Base-by-base conservation (phyloP, 2,797 vertebrate species). In the Chloroceryle amazona region DNA sequence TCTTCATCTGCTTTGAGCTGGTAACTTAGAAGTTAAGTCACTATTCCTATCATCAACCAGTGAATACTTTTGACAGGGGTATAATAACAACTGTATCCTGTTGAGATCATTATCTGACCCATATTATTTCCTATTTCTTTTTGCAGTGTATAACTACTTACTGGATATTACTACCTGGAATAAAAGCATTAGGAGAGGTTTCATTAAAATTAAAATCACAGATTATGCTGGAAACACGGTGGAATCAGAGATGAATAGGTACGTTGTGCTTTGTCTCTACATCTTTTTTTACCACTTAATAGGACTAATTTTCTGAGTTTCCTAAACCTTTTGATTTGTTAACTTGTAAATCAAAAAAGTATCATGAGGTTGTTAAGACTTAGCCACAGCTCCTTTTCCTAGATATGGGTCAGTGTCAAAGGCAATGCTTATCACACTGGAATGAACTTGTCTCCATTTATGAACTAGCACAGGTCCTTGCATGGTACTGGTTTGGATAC, bases 141-240 rank as follows among this genome's bases (percentile, higher is more conserved):
- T 89, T 96, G 25, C 90, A 98, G 98, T 97, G 70, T 98, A 98
- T 91, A 98, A 98, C 96, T 98, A 98, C 85, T 81, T 97, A 82
- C 42, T 98, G 93, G 97, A 98, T 85, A 95, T 98, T 68, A 93
- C 92, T 81, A 86, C 95, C 52, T 96, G 97, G 96, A 97, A 98
- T 89, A 94, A 96, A 90, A 95, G 26, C 57, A 92, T 74, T 54
- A 97, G 83, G 35, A 96, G 93, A 93, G 98, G 98, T 55, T 97
- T 96, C 79, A 96, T 98, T 81, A 97, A 89, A 61, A 92, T 98
- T 90, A 98, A 97, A 95, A 90, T 98, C 81, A 93, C 94, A 62
- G 98, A 98, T 66, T 21, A 73, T 28, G 29, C 84, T 90, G 98
- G 98, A 94, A 94, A 78, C 3, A 28, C 66, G 55, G 81, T 92